These are phyloP conservation scores for Paradoxurus hermaphroditus DNA, from an alignment of 2,113 vertebrate genomes.

Conservation along the genomic window DNA sequence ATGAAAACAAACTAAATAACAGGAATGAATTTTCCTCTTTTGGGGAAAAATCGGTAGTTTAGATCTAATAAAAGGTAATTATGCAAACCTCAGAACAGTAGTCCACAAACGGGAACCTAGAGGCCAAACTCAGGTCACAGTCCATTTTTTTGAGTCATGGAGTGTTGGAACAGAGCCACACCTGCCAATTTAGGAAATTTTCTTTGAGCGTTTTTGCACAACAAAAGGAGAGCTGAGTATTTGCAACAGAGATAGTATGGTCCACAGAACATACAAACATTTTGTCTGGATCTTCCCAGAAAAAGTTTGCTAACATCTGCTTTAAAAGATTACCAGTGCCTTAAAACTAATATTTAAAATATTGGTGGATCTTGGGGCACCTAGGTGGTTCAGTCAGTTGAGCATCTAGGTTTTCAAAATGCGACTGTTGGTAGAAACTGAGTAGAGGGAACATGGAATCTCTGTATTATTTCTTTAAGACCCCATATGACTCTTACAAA, in stretches of 20 bases:
- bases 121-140: not conserved
- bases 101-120: not conserved
- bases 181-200: not conserved
- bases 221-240: not conserved
- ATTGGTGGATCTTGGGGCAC: not conserved
- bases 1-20: not conserved
- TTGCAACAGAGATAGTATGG: not conserved
- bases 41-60: not conserved
- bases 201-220: not conserved
- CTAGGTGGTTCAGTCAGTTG: too few species aligned
- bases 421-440: not conserved
- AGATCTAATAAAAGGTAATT: not conserved
- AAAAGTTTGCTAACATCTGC: not conserved
- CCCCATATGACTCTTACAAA: not conserved
- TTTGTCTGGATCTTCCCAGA: not conserved
- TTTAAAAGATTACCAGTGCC: not conserved
- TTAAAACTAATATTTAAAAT: not conserved
- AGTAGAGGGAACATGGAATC: too few species aligned
- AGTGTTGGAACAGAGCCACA: not conserved
- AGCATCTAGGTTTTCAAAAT: too few species aligned
- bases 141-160: not conserved
- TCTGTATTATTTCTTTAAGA: not conserved
- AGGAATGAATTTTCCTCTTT: not conserved
- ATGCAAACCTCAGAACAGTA: not conserved
- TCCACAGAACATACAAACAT: not conserved